These are phyloP conservation scores for Miltochrista miniata DNA, from an alignment of 2,888 invertebrate genomes.

Conservation along the genomic window DNA sequence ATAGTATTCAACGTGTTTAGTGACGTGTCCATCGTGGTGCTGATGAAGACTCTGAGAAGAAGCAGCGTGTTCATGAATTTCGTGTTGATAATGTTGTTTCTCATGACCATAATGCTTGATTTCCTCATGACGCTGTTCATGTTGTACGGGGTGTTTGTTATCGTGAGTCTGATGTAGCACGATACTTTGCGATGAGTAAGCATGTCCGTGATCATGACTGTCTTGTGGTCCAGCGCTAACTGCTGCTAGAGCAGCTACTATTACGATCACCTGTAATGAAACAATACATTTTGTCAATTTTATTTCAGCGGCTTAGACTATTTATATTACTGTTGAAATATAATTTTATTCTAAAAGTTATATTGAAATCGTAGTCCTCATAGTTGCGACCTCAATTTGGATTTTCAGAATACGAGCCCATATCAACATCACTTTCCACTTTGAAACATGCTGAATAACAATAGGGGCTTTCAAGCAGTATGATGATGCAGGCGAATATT, in stretches of 20 bases:
- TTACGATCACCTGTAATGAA: slow-evolving; percentile 9
- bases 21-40: slow-evolving; percentile 1
- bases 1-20: slow-evolving; percentile 28
- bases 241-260: slow-evolving; percentile 29
- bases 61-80: neutral
- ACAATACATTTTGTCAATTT: no score
- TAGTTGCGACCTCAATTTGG: no score
- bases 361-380: no score
- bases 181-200: slow-evolving; percentile 50
- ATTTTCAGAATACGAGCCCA: no score
- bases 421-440: no score
- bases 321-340: no score
- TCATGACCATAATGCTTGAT: slow-evolving; percentile 8
- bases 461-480: no score
- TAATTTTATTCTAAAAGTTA: no score
- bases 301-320: no score
- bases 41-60: slow-evolving; percentile 1
- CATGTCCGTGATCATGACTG: slow-evolving; percentile 6
- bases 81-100: slow-evolving; percentile 13
- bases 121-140: neutral
- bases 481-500: no score
- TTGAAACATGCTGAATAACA: no score
- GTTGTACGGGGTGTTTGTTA: slow-evolving; percentile 4
- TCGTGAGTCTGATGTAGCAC: slow-evolving; percentile 43
- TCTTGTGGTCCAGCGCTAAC: slow-evolving; percentile 42